Evolutionary conservation across 2,797 vertebrate genomes (phyloP), one percentile per base, ranked within the genome.

Genomic region (Catamblyrhynchus diadema): DNA sequence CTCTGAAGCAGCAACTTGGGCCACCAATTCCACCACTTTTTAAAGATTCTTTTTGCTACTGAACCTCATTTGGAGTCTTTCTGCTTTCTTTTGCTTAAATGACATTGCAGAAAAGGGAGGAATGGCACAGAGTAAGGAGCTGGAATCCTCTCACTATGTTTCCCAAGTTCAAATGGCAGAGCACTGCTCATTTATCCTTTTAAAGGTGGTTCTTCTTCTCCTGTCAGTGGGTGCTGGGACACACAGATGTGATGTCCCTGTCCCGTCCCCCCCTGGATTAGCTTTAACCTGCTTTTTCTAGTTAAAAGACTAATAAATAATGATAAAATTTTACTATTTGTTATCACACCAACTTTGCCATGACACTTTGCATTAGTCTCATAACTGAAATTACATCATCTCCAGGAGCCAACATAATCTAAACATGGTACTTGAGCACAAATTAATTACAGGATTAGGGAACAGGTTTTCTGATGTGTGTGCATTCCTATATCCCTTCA

Each of bases 191-290:
- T 67, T 62, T 81, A 39, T 47, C 47, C n/a, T 85, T 69, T 73
- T 56, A 66, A 80, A 82, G 41, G 9, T 10, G 23, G 22, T 16
- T 79, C 25, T 82, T 79, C 25, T 82, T 75, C 42, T 71, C 10
- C 59, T 67, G 12, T 66, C 28, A 8, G 6, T 41, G 37, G 5
- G 9, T 81, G 30, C 33, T 57, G 50, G 12, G 37, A 60, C 16
- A 61, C 3, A 53, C 1, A 32, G 6, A 30, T 17, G 10, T 30
- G 42, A 83, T 3, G 10, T 3, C 1, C 33, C 28, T 37, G n/a
- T 37, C 18, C n/a, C 0, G 1, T 18, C 3, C 2, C 15, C 4
- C 3, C 2, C 1, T 28, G 12, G 8, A 54, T 87, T 80, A 70
- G 8, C 14, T 89, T 89, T 73, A 73, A 88, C 21, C 10, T 54